Percentiles rank a stretch among this genome's conserved stretches.
phyloP scores from a whole-genome alignment of 2,888 invertebrate species.

The Cantharis nigra region DNA sequence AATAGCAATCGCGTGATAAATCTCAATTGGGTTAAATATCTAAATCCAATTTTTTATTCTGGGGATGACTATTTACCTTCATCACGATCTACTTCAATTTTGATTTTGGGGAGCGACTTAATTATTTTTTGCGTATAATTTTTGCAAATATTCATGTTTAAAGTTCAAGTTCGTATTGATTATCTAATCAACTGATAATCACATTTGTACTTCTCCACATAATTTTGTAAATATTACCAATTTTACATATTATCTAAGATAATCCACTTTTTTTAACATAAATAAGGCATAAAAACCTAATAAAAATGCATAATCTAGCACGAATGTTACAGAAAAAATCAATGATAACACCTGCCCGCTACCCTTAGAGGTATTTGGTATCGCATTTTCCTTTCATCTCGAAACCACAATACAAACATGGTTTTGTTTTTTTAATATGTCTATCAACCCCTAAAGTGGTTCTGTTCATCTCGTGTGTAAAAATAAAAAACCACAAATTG shows the following conservation, averaged over 20 bases:
- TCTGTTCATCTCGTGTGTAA: not conserved
- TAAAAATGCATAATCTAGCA: not conserved
- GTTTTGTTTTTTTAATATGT: not conserved
- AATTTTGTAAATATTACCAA: not conserved
- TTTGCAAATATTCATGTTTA: not conserved
- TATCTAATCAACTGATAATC: not conserved
- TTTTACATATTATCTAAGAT: not conserved
- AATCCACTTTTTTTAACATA: not conserved
- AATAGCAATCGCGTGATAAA: constrained; percentile 6
- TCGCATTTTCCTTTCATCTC: not conserved
- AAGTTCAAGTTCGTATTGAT: not conserved
- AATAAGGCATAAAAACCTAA: not conserved
- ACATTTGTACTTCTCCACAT: not conserved
- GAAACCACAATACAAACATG: not conserved
- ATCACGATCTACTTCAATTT: not conserved
- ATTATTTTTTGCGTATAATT: not conserved
- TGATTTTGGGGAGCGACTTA: not conserved
- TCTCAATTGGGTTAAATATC: not conserved
- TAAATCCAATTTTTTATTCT: not conserved
- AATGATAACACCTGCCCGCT: not conserved
- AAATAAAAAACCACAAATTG: not conserved
- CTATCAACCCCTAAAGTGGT: not conserved
- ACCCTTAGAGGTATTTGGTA: not conserved
- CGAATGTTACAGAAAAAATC: not conserved
- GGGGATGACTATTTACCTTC: not conserved